Base-by-base conservation (phyloP, 2,888 invertebrate species). In the Cinara cedri region DNA sequence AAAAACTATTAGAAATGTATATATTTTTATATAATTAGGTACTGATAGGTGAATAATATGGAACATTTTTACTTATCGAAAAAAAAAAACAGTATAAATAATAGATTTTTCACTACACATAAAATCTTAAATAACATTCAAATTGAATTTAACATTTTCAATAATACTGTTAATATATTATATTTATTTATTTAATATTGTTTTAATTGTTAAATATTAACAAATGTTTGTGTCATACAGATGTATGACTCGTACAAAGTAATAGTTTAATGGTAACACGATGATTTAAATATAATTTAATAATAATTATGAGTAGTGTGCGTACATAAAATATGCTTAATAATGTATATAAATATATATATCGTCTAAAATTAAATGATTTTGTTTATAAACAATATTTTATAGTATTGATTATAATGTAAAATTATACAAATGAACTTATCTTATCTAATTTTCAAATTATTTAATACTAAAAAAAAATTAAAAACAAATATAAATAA, bases 231-330 rank as follows among this genome's bases (percentile, higher is more conserved):
- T 55, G 65, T 57, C 46, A 46, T 49, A 2, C 8, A 21, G 6
- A 8, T 21, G 16, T n/a, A 49, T 57, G 76, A 49, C 19, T 57
- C 65, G n/a, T 57, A 66, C 13, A 57, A 46, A 76, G 57, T 26
- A 76, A 76, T 68, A 76, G 44, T 66, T 68, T 14, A 68, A 34
- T 76, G 78, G 78, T 78, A 78, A 78, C 68, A 70, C 26, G 70
- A 68, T 57, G 21, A 66, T 11, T 60, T 62, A 24, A 78, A 24
- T 24, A n/a, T 44, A 72, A 6, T 6, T n/a, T n/a, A n/a, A 34
- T 34, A 34, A 21, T 55, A 26, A 51, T 49, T 70, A 60, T 16
- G 51, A 46, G 51, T 34, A 34, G 34, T 34, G 34, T 42, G 26
- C 49, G 6, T 60, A 60, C 34, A 57, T 34, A 78, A 78, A 70